These are phyloP conservation scores for Caenorhabditis sp. DNA, from an alignment of 2,888 invertebrate species.

Conservation along the genomic window DNA sequence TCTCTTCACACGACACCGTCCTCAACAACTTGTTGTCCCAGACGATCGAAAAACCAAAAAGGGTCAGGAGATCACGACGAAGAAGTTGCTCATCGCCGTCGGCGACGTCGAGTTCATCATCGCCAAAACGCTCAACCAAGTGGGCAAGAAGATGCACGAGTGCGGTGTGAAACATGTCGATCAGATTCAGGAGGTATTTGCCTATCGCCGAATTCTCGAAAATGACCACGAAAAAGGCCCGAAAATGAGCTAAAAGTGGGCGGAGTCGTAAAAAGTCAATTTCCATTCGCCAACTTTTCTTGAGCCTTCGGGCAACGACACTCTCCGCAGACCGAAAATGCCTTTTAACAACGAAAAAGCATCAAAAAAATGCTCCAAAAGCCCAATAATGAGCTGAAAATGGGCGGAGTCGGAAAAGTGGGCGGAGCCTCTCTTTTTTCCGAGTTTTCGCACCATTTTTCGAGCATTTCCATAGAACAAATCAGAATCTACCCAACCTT, in stretches of 20 bases:
- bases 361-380: no score
- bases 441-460: neutral
- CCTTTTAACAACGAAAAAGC: no score
- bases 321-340: no score
- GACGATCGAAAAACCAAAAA: constrained; percentile 15
- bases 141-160: constrained; percentile 79
- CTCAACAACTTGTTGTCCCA: constrained; percentile 40
- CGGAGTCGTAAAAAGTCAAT: no score
- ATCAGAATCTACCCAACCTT: neutral
- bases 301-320: no score
- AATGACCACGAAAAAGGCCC: neutral
- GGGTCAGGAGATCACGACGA: constrained; percentile 68
- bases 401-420: no score
- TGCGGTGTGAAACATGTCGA: constrained; percentile 80
- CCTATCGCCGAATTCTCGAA: no score
- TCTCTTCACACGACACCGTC: constrained; percentile 55
- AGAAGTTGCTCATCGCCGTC: constrained; percentile 80
- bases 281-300: no score
- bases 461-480: neutral
- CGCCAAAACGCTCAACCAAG: constrained; percentile 75
- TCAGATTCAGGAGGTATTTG: constrained; percentile 78
- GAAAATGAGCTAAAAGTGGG: neutral
- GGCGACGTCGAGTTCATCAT: constrained; percentile 82
- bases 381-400: no score
- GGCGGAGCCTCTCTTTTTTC: no score